Percentiles rank a stretch among this genome's conserved stretches.
Conservation (phyloP, 2,797 vertebrate genomes). For the Chrysocyon brachyurus region DNA sequence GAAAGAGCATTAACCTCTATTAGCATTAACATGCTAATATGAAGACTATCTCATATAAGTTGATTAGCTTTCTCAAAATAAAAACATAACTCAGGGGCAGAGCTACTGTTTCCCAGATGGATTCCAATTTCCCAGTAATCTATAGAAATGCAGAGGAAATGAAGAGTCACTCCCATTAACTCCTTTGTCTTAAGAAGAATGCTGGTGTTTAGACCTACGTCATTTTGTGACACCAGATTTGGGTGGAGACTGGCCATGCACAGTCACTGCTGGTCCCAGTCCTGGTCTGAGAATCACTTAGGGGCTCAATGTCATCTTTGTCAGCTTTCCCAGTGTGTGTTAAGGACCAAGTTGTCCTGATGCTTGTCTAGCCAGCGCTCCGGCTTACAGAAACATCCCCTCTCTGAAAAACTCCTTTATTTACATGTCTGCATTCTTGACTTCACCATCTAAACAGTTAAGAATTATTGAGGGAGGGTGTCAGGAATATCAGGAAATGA, state of each 20-base stretch:
- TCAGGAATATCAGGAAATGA: neutral
- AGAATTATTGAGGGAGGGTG: conserved; percentile 43
- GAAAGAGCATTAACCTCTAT: neutral
- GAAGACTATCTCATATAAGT: neutral
- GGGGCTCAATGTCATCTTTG: conserved; percentile 67
- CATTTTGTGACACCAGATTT: neutral
- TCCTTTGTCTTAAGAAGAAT: conserved; percentile 53
- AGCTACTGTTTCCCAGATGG: neutral
- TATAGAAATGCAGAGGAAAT: neutral
- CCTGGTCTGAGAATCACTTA: neutral
- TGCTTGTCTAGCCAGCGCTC: conserved; percentile 44
- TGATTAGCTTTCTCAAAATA: neutral
- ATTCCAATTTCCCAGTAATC: neutral
- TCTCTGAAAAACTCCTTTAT: conserved; percentile 68
- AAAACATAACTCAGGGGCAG: neutral
- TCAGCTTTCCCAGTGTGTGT: conserved; percentile 78
- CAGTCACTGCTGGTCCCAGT: neutral
- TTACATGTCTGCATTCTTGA: conserved; percentile 73
- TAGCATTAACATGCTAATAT: neutral
- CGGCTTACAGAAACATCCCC: conserved; percentile 64
- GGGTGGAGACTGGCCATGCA: neutral
- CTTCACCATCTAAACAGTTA: conserved; percentile 63
- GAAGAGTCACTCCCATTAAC: neutral
- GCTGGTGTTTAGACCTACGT: neutral
- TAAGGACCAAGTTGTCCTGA: conserved; percentile 66